Conservation (phyloP, 2,888 invertebrate genomes). For the Iselma pallidipennis region DNA sequence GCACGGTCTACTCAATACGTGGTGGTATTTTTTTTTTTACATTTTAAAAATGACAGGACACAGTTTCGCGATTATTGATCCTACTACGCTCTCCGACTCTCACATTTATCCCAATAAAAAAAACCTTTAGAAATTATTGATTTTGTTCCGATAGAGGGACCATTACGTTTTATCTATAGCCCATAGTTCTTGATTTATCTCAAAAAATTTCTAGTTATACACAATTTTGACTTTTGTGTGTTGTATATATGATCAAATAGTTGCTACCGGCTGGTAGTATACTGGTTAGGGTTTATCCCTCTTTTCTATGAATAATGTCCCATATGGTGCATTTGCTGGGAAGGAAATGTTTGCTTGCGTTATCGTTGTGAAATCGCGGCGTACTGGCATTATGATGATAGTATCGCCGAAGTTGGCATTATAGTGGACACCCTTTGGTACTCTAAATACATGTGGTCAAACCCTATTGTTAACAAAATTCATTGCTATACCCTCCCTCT, state of each 20-base stretch:
- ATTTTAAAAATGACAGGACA: constrained; percentile 9
- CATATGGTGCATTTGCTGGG: constrained; percentile 38
- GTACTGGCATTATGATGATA: constrained; percentile 45
- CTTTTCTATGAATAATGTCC: constrained; percentile 29
- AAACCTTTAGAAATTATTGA: too few relatives aligned
- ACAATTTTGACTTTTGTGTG: too few relatives aligned
- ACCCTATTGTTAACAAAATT: constrained; percentile 45
- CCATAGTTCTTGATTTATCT: too few relatives aligned
- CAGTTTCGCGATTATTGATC: constrained; percentile 9
- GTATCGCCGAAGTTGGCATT: constrained; percentile 48
- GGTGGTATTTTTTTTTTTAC: not conserved
- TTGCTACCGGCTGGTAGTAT: not conserved
- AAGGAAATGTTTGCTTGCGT: constrained; percentile 31
- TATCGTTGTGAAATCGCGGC: constrained; percentile 41
- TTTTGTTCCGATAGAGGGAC: too few relatives aligned
- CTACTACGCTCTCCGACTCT: too few relatives aligned
- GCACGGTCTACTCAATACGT: constrained; percentile 1
- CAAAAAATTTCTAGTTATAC: too few relatives aligned
- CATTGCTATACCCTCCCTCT: constrained; percentile 20
- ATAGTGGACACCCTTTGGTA: constrained; percentile 42
- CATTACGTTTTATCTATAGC: too few relatives aligned
- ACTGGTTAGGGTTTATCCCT: not conserved
- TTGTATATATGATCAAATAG: too few relatives aligned
- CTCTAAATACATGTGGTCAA: constrained; percentile 47
- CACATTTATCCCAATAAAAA: too few relatives aligned